These are phyloP conservation scores for Doris montereyensis DNA, from an alignment of 2,888 invertebrate species.

Conservation along the genomic window DNA sequence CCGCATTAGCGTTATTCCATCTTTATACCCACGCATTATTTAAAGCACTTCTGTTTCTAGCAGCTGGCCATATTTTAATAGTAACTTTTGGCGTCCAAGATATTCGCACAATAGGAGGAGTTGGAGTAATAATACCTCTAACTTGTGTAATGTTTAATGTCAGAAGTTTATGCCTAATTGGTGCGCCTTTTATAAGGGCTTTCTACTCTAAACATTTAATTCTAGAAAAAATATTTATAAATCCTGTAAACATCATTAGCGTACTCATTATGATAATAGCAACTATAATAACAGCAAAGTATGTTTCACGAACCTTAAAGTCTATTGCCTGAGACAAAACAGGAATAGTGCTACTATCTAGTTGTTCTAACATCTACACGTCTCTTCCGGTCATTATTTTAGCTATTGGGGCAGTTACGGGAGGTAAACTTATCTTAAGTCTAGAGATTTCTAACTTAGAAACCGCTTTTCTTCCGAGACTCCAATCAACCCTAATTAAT, in stretches of 20 bases:
- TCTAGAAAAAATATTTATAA: conserved; percentile 46
- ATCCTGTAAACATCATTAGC: background rate
- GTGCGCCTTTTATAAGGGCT: conserved; percentile 61
- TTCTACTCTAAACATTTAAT: conserved; percentile 67
- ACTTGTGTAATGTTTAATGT: conserved; percentile 49
- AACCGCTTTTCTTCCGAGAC: background rate
- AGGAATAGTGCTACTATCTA: no score
- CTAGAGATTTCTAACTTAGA: background rate
- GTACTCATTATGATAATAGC: conserved; percentile 20
- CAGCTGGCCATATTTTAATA: conserved; percentile 82
- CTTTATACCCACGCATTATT: conserved; percentile 83
- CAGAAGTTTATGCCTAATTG: conserved; percentile 53
- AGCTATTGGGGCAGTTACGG: background rate
- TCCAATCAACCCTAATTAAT: background rate
- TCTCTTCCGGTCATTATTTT: background rate
- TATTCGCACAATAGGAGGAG: conserved; percentile 76
- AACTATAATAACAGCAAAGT: conserved; percentile 29
- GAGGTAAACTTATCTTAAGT: background rate
- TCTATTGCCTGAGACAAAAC: background rate
- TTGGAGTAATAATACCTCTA: conserved; percentile 53
- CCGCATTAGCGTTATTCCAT: conserved; percentile 81
- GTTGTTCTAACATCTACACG: no score
- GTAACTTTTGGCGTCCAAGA: conserved; percentile 79
- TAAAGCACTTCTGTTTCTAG: conserved; percentile 84
- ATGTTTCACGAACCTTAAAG: conserved; percentile 27